These are phyloP conservation scores for Barypeithes pellucidus DNA, from an alignment of 2,888 invertebrate genomes.

Conservation along the genomic window DNA sequence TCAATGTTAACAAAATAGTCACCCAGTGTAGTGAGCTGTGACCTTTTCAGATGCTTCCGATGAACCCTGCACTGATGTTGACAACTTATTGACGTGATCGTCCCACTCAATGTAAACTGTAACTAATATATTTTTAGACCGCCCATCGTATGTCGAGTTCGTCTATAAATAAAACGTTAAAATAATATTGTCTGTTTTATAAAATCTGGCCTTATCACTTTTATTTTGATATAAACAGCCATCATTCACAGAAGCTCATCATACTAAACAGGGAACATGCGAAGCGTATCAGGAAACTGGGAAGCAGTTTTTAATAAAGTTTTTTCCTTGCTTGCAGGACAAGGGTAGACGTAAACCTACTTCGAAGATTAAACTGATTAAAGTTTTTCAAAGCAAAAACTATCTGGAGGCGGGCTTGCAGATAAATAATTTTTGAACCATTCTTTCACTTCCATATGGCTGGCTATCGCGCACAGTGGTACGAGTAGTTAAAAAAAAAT, in stretches of 20 bases:
- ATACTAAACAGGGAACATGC: conserved; percentile 47
- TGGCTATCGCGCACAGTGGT: conserved; percentile 20
- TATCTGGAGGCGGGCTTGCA: conserved; percentile 38
- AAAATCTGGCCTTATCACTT: conserved; percentile 40
- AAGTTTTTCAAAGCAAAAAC: conserved; percentile 48
- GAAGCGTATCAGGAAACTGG: conserved; percentile 48
- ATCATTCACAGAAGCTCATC: conserved; percentile 51
- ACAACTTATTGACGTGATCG: too few species aligned
- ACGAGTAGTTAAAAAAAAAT: background rate
- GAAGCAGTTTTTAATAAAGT: conserved; percentile 53
- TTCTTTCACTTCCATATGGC: conserved; percentile 40
- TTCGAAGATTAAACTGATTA: conserved; percentile 52
- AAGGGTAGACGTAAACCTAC: conserved; percentile 53
- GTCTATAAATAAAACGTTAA: conserved; percentile 13
- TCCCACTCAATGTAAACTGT: too few species aligned
- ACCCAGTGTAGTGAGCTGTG: too few species aligned
- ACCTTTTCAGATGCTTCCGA: too few species aligned
- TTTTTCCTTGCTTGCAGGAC: conserved; percentile 48
- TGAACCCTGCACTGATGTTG: too few species aligned
- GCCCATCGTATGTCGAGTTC: background rate
- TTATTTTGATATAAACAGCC: conserved; percentile 47
- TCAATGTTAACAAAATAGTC: too few species aligned
- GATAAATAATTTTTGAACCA: conserved; percentile 51
- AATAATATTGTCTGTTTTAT: conserved; percentile 32
- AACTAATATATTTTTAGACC: too few species aligned